Base-by-base conservation (phyloP, 1,140 invertebrate genomes). In the Choristoneura fumiferana region DNA sequence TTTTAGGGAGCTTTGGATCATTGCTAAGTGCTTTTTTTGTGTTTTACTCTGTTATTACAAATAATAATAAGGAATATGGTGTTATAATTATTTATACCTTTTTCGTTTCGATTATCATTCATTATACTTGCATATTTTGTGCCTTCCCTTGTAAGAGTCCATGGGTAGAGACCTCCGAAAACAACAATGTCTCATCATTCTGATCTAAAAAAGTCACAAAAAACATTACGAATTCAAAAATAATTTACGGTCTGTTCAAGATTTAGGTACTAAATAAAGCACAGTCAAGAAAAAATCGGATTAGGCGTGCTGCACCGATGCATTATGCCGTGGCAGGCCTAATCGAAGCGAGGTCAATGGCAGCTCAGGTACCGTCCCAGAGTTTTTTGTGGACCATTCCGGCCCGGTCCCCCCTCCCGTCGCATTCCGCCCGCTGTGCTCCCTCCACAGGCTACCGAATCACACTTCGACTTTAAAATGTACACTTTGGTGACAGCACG, bases 291-390 rank as follows among this genome's bases (percentile, higher is more conserved):
- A 71, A 62, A 63, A 62, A 62, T 65, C 62, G 69, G 62, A 70
- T 70, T 73, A 69, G 62, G 67, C 65, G 71, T 58, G 65, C 35
- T 56, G 72, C 74, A 76, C 56, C 73, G 69, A 65, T 79, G 73
- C 76, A 79, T 61, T 69, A 64, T 68, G 66, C 22, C 63, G 43
- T 49, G 63, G 62, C 70, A 70, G 67, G 71, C 63, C 76, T 78
- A 80, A 78, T 78, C 76, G 69, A 58, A 57, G 69, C 58, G 66
- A 71, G 81, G 81, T 87, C 84, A 87, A 82, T 76, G 84, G 76
- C 84, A 78, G 78, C 68, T 65, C 84, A 84, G 80, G 80, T 83
- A 83, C 65, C 66, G 71, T 71, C 67, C 62, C 63, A 60, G 65
- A 67, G 65, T 80, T 84, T 84, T 85, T 87, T 81, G 71, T 77